Base-by-base conservation (phyloP, 2,113 vertebrate species). In the Chaetodon trifascialis region DNA sequence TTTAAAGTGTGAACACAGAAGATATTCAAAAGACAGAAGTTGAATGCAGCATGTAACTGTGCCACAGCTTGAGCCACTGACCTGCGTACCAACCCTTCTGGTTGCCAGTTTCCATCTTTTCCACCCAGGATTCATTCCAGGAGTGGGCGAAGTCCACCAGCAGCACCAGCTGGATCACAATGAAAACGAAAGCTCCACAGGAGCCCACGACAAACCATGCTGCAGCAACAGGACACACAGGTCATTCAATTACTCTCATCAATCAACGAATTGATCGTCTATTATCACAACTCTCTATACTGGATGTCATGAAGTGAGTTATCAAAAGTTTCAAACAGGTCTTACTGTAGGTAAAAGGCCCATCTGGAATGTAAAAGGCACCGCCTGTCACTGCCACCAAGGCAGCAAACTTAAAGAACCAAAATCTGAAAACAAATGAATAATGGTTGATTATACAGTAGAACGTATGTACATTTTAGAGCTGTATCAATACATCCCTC, bases 281-380 rank as follows among this genome's bases (percentile, higher is more conserved):
- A 65, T 25, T 30, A 59, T 67, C 30, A 47, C 15, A 62, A 47
- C 23, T 56, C 2, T 72, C n/a, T 42, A 38, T 54, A n/a, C 7
- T 70, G 23, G 10, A 47, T 59, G 40, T 10, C 36, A 68, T 19
- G 34, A 69, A 72, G 15, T 30, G 59, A 73, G 16, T 34, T 55
- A 30, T 11, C 7, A 76, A 58, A 19, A 49, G 19, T 14, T 38
- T 46, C 9, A 49, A 73, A 60, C 7, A 7, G 42, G 30, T 87
- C 92, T 92, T 97, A 98, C 98, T 94, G 94, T 90, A 95, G 72
- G 96, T 97, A 82, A 99, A 99, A 87, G 91, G 89, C 54, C 95
- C 95, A 59, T 97, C 96, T 1, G 98, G 98, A 84, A 99, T 98
- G 83, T 97, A 97, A 94, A 99, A 99, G 40, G 97, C 97, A 87